Evolutionary conservation across 2,888 invertebrate genomes (phyloP).

Genomic region (Aphidoletes aphidimyza): DNA sequence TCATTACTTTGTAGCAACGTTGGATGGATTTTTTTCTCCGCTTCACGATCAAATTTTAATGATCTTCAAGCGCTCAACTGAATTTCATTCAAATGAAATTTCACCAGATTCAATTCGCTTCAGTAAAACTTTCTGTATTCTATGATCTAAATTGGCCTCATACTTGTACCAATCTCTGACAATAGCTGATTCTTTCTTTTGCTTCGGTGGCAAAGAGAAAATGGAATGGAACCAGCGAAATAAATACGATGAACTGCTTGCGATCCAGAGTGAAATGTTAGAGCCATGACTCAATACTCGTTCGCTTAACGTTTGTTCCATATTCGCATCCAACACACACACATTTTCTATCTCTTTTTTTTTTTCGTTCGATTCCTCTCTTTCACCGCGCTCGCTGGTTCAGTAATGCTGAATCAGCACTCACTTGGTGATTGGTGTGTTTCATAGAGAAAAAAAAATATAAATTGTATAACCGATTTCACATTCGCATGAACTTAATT

Average conservation of each 20-base stretch:
- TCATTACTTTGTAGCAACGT: not conserved
- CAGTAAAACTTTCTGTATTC: not conserved
- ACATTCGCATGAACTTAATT: conserved; percentile 48
- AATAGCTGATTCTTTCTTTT: not conserved
- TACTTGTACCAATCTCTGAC: not conserved
- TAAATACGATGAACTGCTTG: conserved; percentile 42
- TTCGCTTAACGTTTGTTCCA: conserved; percentile 48
- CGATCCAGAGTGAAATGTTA: conserved; percentile 46
- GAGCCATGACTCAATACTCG: not conserved
- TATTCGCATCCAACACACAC: not conserved
- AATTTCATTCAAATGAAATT: no score
- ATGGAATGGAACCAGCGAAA: conserved; percentile 49
- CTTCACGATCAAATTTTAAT: not conserved
- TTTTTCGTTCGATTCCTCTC: not conserved
- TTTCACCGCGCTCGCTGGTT: not conserved
- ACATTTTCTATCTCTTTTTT: not conserved
- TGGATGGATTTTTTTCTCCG: not conserved
- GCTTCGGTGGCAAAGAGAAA: not conserved
- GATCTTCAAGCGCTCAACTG: no score
- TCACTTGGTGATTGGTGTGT: no score
- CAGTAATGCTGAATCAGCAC: no score
- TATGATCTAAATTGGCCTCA: not conserved
- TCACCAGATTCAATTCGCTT: not conserved
- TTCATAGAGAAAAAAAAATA: no score
- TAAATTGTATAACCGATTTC: conserved; percentile 51